Evolutionary conservation across 2,888 invertebrate genomes (phyloP), one percentile per base, ranked within the genome.

Genomic region (Clistopyga incitator): DNA sequence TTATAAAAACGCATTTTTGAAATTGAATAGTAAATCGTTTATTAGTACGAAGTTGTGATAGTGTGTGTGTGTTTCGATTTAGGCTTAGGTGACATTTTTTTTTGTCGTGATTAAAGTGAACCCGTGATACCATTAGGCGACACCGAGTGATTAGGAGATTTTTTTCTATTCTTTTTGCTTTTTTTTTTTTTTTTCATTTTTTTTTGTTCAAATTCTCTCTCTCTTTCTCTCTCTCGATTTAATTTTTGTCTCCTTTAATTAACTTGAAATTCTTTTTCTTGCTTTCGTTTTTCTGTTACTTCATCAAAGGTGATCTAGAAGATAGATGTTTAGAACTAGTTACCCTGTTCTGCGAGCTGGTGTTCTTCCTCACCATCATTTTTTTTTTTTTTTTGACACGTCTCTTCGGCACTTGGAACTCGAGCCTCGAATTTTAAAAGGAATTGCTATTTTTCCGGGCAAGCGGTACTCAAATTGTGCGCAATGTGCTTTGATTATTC

Each of bases 1-100:
- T 78, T 65, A 50, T 25, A 70, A 82, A 75, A 83, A 77, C 47
- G 70, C 65, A 78, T 76, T 29, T 61, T 88, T 86, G 88, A 89
- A 90, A 90, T 91, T 86, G 90, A 91, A 90, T 91, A 91, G 90
- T 91, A 91, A 91, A 91, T 91, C 89, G 91, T 91, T 91, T 91
- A 91, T 91, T 91, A 91, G 90, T 91, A 91, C 90, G 91, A 91
- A 91, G 90, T 89, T 90, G 91, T 91, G 91, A 90, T 90, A 90
- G 90, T 91, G 88, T 89, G 38, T 83, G 68, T 74, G 20, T 70
- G 67, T 80, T 52, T 77, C 52, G 77, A 38, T 67, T 68, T 79
- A 74, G 80, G 67, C 74, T 54, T 75, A 54, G 68, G 78, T 78
- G 61, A 74, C 64, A 74, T 45, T 82, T 84, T 84, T 80, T 88